Percentiles rank a stretch among this genome's conserved stretches.
Evolutionary conservation across 1,140 invertebrate genomes (phyloP).

Genomic region (Microplitis mediator): DNA sequence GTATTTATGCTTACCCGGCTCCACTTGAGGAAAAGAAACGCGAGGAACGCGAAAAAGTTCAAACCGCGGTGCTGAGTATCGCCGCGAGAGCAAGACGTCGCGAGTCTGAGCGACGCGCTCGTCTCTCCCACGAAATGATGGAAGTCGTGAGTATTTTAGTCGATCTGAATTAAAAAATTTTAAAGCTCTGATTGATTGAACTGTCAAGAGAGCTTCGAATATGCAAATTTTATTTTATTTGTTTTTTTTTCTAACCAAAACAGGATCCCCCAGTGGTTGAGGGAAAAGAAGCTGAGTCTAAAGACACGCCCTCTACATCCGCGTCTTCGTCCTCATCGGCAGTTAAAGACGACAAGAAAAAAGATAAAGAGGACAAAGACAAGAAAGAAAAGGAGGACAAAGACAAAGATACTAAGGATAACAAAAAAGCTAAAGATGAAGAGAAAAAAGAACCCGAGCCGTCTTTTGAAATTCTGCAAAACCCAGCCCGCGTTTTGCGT

Average conservation of each 20-base stretch:
- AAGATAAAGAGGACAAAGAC: constrained; percentile 65
- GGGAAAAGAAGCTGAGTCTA: constrained; percentile 42
- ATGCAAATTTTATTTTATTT: too few relatives aligned
- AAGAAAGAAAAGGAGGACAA: constrained; percentile 63
- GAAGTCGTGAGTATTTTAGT: constrained; percentile 65
- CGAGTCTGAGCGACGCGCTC: constrained; percentile 68
- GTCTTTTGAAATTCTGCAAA: constrained; percentile 88
- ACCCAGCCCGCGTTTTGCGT: constrained; percentile 92
- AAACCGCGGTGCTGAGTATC: constrained; percentile 96
- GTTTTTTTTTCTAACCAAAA: background rate
- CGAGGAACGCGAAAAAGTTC: constrained; percentile 93
- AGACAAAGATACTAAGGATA: constrained; percentile 64
- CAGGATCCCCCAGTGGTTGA: constrained; percentile 41
- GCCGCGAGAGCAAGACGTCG: constrained; percentile 88
- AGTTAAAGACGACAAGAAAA: constrained; percentile 57
- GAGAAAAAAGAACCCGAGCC: constrained; percentile 84
- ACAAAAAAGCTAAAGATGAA: constrained; percentile 53
- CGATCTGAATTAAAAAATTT: background rate
- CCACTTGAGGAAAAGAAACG: constrained; percentile 97
- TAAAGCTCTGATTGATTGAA: constrained; percentile 23
- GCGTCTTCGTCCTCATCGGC: background rate
- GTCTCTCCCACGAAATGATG: constrained; percentile 73
- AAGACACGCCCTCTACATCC: constrained; percentile 22
- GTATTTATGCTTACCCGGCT: constrained; percentile 94
- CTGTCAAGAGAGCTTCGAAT: background rate